Percentiles rank a stretch among this genome's conserved stretches.
phyloP scores from a whole-genome alignment of 1,140 invertebrate species.

The Heliconius hermathena region DNA sequence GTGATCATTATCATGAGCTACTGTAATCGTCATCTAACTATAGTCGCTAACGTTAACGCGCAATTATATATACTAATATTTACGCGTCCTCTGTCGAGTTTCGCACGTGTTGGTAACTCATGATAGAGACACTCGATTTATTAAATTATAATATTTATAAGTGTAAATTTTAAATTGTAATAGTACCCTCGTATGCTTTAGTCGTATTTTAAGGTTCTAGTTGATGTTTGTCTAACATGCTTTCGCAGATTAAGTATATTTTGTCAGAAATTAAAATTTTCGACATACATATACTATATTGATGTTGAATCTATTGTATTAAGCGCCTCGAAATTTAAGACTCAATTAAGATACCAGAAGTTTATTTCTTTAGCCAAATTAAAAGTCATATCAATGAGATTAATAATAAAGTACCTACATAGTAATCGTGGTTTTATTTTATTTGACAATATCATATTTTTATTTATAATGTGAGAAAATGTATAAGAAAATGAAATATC shows the following conservation, averaged over 20 bases:
- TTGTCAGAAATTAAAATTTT: conserved; percentile 14
- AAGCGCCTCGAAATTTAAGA: conserved; percentile 17
- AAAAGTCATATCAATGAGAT: conserved; percentile 80
- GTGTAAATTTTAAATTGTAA: conserved; percentile 22
- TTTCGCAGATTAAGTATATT: conserved; percentile 3
- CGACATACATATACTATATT: background rate
- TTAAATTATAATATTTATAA: conserved; percentile 25
- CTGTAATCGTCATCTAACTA: background rate
- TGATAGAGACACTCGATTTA: conserved; percentile 10
- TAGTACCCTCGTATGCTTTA: conserved; percentile 15
- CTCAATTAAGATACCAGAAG: conserved; percentile 52
- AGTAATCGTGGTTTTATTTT: conserved; percentile 34
- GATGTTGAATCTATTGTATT: conserved; percentile 10
- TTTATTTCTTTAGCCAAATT: conserved; percentile 75
- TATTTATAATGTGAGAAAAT: too few relatives aligned
- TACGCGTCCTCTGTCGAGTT: background rate
- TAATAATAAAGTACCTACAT: conserved; percentile 65
- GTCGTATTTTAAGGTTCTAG: conserved; percentile 15
- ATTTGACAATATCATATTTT: background rate
- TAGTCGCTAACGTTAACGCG: conserved; percentile 7
- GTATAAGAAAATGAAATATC: too few relatives aligned
- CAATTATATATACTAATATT: background rate
- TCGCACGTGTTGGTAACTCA: background rate
- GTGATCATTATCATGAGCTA: conserved; percentile 17
- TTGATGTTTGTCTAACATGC: conserved; percentile 6